These are phyloP conservation scores for Temnopleurus reevesii DNA, from an alignment of 53 echinoderm and acorn worm species.

Conservation along the genomic window DNA sequence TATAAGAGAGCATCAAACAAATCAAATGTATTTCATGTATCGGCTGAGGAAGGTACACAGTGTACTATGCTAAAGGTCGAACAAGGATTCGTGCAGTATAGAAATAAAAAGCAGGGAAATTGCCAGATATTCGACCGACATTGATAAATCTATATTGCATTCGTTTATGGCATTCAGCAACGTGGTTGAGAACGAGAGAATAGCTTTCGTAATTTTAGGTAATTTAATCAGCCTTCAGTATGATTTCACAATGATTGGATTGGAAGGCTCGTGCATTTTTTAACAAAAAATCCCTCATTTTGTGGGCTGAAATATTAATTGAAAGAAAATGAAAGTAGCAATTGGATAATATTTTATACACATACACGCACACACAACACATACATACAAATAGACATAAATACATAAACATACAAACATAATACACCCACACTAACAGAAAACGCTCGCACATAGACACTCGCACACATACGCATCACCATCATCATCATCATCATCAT, in stretches of 20 bases:
- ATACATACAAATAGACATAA: too few species aligned
- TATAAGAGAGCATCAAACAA: not conserved
- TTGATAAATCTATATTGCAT: not conserved
- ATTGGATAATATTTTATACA: too few species aligned
- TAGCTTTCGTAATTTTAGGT: not conserved
- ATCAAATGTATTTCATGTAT: not conserved
- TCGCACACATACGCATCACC: too few species aligned
- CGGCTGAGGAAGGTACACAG: not conserved
- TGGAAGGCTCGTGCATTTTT: too few species aligned
- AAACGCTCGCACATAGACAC: too few species aligned
- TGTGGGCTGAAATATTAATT: too few species aligned
- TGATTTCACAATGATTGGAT: not conserved
- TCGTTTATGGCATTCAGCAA: not conserved
- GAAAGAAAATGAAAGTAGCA: not conserved
- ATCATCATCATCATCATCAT: too few species aligned
- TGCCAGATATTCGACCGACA: not conserved
- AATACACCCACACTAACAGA: too few species aligned
- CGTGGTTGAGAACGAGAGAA: not conserved
- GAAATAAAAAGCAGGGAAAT: not conserved
- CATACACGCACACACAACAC: not conserved
- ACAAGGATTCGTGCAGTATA: not conserved
- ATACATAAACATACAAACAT: too few species aligned
- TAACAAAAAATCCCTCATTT: too few species aligned
- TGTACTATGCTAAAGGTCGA: slow-evolving; percentile 3
- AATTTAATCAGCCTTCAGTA: not conserved